Evolutionary conservation across 2,113 vertebrate species (phyloP).

Genomic region (Nerophis lumbriciformis): DNA sequence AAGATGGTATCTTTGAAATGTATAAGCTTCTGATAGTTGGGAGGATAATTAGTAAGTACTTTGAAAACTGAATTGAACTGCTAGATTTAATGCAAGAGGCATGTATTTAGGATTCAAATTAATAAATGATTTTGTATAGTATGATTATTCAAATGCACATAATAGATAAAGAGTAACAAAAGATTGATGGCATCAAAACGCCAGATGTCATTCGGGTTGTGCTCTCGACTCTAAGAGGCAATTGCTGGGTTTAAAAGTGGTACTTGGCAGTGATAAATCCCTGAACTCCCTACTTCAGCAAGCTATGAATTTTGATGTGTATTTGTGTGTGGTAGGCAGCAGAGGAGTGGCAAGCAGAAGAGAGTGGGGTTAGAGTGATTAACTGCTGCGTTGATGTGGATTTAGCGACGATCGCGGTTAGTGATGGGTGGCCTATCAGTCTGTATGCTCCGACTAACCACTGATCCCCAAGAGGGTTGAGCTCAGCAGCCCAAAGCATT

Average conservation of each 20-base stretch:
- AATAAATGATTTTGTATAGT: not conserved
- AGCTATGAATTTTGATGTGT: slow-evolving; percentile 80
- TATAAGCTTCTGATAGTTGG: not conserved
- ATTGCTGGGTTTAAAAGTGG: slow-evolving; percentile 47
- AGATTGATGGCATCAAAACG: slow-evolving; percentile 13
- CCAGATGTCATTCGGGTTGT: slow-evolving; percentile 20
- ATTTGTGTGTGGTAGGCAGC: slow-evolving; percentile 70
- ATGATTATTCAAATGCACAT: slow-evolving; percentile 10
- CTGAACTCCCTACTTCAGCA: slow-evolving; percentile 50
- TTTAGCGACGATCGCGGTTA: slow-evolving; percentile 78
- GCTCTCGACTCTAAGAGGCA: slow-evolving; percentile 40
- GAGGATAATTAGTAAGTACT: not conserved
- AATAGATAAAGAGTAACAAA: slow-evolving; percentile 10
- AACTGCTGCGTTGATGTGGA: slow-evolving; percentile 77
- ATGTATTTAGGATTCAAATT: not conserved
- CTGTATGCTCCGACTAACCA: slow-evolving; percentile 74
- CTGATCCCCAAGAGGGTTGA: slow-evolving; percentile 85
- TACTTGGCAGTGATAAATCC: slow-evolving; percentile 61
- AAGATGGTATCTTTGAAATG: not conserved
- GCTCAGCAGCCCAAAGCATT: slow-evolving; percentile 84
- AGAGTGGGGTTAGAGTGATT: slow-evolving; percentile 76
- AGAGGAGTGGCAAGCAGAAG: slow-evolving; percentile 48
- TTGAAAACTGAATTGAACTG: not conserved
- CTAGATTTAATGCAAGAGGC: no score
- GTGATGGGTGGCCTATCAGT: slow-evolving; percentile 79